phyloP scores from a whole-genome alignment of 2,113 vertebrate species.

The Brachypteracias leptosomus region DNA sequence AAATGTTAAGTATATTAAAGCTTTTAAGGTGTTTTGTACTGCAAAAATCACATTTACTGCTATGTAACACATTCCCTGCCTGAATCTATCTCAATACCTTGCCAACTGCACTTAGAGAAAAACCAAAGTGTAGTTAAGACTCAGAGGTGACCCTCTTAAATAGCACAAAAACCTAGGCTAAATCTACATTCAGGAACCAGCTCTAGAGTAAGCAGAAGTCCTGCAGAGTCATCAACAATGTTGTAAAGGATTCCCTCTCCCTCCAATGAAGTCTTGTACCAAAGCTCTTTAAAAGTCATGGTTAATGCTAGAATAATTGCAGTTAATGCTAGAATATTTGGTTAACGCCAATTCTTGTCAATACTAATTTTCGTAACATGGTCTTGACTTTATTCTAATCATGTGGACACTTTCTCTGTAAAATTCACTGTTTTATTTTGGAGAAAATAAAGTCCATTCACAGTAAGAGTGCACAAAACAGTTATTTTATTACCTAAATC shows the following conservation, averaged over 20 bases:
- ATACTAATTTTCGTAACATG: accelerated
- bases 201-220: background rate
- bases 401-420: background rate
- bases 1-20: background rate
- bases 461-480: background rate
- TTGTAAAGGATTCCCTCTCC: background rate
- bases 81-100: background rate
- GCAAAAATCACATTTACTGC: background rate
- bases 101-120: background rate
- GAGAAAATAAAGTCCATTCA: background rate
- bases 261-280: background rate
- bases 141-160: background rate
- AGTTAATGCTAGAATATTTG: background rate
- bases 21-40: background rate
- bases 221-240: background rate
- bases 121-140: background rate
- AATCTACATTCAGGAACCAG: background rate
- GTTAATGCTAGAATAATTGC: background rate
- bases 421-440: background rate
- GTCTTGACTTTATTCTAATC: background rate
- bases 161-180: no score
- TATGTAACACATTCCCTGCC: background rate
- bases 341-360: background rate
- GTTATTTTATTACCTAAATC: slow-evolving; percentile 28
- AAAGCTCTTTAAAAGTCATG: background rate